A percentile compares a stretch with the other conserved stretches of the same genome.
phyloP scores from a whole-genome alignment of 2,113 vertebrate species.

The Chinchilla lanigera region DNA sequence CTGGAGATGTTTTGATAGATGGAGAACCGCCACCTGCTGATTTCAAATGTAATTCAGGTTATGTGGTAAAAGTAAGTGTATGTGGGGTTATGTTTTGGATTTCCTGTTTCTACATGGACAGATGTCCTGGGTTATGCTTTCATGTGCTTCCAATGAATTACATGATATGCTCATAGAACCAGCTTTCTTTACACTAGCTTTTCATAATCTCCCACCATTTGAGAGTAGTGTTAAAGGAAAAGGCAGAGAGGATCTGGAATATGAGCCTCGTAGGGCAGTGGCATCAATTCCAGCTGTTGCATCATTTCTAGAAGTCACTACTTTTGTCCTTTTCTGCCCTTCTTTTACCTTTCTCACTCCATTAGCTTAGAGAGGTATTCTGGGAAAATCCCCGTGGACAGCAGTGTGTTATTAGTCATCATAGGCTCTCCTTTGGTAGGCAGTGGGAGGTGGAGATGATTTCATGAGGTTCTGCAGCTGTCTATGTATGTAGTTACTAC shows the following conservation, averaged over 20 bases:
- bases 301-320: background rate
- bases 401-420: background rate
- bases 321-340: background rate
- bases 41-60: slow-evolving; percentile 96
- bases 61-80: slow-evolving; percentile 93
- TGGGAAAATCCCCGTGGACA: background rate
- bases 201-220: background rate
- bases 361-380: background rate
- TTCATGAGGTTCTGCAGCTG: background rate
- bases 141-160: background rate
- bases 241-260: background rate
- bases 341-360: background rate
- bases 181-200: background rate
- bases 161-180: background rate
- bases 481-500: background rate
- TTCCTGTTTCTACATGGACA: background rate
- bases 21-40: slow-evolving; percentile 92
- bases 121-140: background rate
- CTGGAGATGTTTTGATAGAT: slow-evolving; percentile 92
- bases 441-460: background rate
- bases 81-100: background rate
- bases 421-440: background rate
- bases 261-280: background rate
- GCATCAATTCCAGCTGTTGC: background rate
- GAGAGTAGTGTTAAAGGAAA: background rate